Percentiles rank a stretch among this genome's conserved stretches.
These are phyloP conservation scores for Hesperia comma DNA, from an alignment of 2,888 invertebrate species.

Conservation along the genomic window DNA sequence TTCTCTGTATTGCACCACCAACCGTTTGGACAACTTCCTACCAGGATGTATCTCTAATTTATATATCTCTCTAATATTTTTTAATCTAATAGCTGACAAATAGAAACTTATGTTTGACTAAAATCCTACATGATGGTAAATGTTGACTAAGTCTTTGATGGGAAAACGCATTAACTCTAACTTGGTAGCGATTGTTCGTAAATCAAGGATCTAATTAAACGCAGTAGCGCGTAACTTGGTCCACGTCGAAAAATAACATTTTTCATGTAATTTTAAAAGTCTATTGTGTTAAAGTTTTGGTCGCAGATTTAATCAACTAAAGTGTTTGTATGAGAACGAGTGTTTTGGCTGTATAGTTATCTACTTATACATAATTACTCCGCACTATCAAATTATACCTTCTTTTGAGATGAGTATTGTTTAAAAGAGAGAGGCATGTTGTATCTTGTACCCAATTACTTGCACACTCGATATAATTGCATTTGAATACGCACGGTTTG, in stretches of 20 bases:
- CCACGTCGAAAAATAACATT: slow-evolving; percentile 17
- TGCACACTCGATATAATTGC: slow-evolving; percentile 26
- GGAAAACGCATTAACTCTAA: too few relatives aligned
- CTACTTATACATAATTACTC: slow-evolving; percentile 20
- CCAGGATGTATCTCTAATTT: too few relatives aligned
- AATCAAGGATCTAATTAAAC: too few relatives aligned
- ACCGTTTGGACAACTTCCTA: too few relatives aligned
- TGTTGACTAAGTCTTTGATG: too few relatives aligned
- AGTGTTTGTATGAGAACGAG: slow-evolving; percentile 30
- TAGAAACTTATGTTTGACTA: too few relatives aligned
- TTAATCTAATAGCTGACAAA: too few relatives aligned
- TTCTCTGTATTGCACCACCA: too few relatives aligned
- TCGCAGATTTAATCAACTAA: slow-evolving; percentile 32
- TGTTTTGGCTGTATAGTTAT: slow-evolving; percentile 19
- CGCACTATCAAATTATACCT: slow-evolving; percentile 21
- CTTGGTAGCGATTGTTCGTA: too few relatives aligned
- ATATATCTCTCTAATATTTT: too few relatives aligned
- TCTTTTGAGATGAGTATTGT: slow-evolving; percentile 28
- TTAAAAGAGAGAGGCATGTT: slow-evolving; percentile 23
- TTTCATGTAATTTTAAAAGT: slow-evolving; percentile 28
- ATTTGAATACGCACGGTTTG: slow-evolving; percentile 14
- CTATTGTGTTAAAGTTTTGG: slow-evolving; percentile 28
- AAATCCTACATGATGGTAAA: too few relatives aligned
- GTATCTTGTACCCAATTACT: slow-evolving; percentile 2
- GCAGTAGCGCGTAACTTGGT: background rate